Evolutionary conservation across 2,888 invertebrate species (phyloP).

Genomic region (Hofmannophila pseudospretella): DNA sequence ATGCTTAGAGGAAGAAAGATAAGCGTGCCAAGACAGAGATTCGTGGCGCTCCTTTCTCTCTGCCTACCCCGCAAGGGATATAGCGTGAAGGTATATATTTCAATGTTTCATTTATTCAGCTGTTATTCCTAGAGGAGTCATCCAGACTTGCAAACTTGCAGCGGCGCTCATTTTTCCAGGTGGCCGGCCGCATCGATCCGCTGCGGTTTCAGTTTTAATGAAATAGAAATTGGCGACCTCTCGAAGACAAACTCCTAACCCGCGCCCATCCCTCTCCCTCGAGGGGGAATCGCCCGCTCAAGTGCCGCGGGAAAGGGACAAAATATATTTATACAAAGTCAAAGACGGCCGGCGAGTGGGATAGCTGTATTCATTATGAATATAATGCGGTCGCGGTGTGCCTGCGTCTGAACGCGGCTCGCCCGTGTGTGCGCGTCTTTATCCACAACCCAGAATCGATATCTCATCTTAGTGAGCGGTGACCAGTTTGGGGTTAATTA

Average conservation of each 20-base stretch:
- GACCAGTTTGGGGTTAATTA: constrained; percentile 25
- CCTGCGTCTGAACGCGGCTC: constrained; percentile 56
- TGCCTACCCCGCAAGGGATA: too few species aligned
- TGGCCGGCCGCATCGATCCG: constrained; percentile 59
- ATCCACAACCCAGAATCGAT: constrained; percentile 67
- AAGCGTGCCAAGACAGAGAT: too few species aligned
- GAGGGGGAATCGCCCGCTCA: constrained; percentile 49
- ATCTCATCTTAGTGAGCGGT: constrained; percentile 66
- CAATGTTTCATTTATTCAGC: too few species aligned
- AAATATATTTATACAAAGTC: constrained; percentile 77
- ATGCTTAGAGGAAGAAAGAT: too few species aligned
- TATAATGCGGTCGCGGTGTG: constrained; percentile 74
- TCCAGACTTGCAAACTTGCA: background rate
- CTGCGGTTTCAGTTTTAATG: constrained; percentile 71
- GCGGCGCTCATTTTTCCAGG: constrained; percentile 39
- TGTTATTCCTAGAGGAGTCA: too few species aligned
- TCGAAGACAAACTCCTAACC: constrained; percentile 72
- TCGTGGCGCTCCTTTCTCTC: too few species aligned
- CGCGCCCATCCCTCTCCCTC: constrained; percentile 62
- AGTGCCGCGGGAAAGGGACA: constrained; percentile 61
- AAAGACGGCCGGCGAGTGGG: constrained; percentile 75
- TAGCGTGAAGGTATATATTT: too few species aligned
- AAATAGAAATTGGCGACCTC: constrained; percentile 76
- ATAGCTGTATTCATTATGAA: constrained; percentile 78
- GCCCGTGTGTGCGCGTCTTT: constrained; percentile 59